Evolutionary conservation across 2,888 invertebrate genomes (phyloP), one percentile per base, ranked within the genome.

Genomic region (Folsomia candida): DNA sequence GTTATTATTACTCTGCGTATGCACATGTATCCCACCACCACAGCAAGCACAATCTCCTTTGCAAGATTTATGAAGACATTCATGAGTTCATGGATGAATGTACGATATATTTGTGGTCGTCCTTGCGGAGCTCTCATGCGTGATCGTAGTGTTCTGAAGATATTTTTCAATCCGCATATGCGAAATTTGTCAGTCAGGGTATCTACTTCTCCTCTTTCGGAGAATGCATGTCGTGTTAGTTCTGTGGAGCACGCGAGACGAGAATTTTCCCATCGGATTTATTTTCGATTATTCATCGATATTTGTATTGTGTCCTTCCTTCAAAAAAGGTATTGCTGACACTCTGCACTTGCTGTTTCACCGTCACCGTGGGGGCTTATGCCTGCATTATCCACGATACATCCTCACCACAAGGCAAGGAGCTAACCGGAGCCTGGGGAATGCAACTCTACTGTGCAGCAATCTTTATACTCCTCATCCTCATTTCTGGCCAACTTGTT

Each of bases 401-500:
- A 20, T 72, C 72, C 0, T 74, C 77, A 1, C 66, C 69, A 1
- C 51, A 67, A 51, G 72, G 70, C 6, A 72, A 72, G 51, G 73
- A 78, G 65, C 27, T 76, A 29, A 73, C 72, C 0, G 69, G 66
- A 47, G 74, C 72, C 4, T 74, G 74, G 73, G 72, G 61, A 25
- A 72, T 71, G 69, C 77, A 78, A 51, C 62, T 78, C 25, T 78
- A 78, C 60, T 74, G 74, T 64, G 77, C 77, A 47, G 62, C 72
- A 2, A 68, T 78, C 37, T 76, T 75, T 57, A 70, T 78, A 9
- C 61, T 76, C 20, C 51, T 76, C 14, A 78, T 78, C 37, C 37
- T 78, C 24, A 75, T 76, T 51, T 75, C 76, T 1, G 77, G 77
- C 18, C 76, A 78, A 64, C 61, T 78, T 6, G 76, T 78, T 18